Evolutionary conservation across 2,888 invertebrate genomes (phyloP), one percentile per base, ranked within the genome.

Genomic region (Oscheius myriophilus): DNA sequence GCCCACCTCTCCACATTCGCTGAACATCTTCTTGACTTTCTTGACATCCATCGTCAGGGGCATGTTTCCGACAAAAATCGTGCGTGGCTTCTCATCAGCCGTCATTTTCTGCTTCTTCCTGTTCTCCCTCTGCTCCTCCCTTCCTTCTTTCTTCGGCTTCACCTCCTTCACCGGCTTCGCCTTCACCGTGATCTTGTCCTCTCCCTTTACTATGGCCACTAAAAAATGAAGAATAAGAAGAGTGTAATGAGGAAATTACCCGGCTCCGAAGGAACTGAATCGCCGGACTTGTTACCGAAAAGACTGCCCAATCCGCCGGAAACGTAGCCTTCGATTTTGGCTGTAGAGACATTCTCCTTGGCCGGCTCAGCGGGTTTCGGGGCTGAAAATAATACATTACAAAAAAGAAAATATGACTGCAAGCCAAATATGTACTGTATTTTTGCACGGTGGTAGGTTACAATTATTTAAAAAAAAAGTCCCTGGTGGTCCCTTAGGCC

Each of bases 61-160:
- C 69, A 76, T 67, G 54, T 78, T 78, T 57, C 78, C 78, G 39
- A 78, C 71, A 42, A 78, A 78, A 14, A 78, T 55, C 1, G 78
- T 78, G 26, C 65, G 64, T 11, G 45, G 51, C 18, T 72, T 78
- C n/a, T 78, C 75, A 7, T 52, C 72, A 4, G 54, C 43, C 33
- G 70, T 67, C 49, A 69, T 69, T 52, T 58, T 53, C 59, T 54
- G 73, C 33, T 72, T 71, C 25, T 63, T 70, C 12, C 74, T 58
- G 46, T 78, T 75, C 33, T 75, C 74, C 61, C 78, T 63, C 41
- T 53, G 53, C 25, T 42, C 25, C 1, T 18, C 21, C 55, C 33
- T 41, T 9, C 14, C 54, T 3, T 42, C 54, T 16, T 33, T 26
- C 63, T 63, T 63, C 52, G 21, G 25, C 42, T 49, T 41, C 52